Percentiles rank a stretch among this genome's conserved stretches.
Evolutionary conservation across 92 coral and sea anemone species (phyloP).

Genomic region (Galaxea fascicularis): DNA sequence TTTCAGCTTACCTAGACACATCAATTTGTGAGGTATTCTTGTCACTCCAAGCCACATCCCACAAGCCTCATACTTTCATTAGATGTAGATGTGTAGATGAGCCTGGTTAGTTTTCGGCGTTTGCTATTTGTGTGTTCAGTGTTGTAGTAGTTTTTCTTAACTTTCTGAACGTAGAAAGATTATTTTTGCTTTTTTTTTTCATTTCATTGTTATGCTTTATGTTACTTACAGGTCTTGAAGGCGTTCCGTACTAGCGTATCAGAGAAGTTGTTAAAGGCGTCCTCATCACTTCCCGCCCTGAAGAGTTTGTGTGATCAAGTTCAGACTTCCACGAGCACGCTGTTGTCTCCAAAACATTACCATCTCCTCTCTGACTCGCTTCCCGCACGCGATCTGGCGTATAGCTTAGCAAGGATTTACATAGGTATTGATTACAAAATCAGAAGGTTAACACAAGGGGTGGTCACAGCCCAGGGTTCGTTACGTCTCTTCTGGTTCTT

Average conservation of each 20-base stretch:
- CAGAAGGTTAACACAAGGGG: no score
- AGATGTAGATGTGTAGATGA: no score
- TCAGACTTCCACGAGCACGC: constrained; percentile 38
- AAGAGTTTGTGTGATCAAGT: constrained; percentile 49
- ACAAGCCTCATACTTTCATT: no score
- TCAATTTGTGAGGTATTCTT: no score
- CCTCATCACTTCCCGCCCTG: constrained; percentile 49
- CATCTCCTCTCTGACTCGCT: constrained; percentile 69
- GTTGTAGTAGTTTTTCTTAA: no score
- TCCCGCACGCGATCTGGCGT: constrained; percentile 89
- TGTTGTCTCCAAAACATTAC: constrained; percentile 62
- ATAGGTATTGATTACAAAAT: constrained; percentile 68
- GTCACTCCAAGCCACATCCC: no score
- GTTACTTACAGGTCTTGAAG: constrained; percentile 60
- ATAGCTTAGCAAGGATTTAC: constrained; percentile 86
- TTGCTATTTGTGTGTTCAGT: not conserved
- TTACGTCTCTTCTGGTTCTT: no score
- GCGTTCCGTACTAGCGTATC: constrained; percentile 73
- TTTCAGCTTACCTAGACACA: no score
- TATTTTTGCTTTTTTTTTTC: not conserved
- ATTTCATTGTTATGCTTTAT: not conserved
- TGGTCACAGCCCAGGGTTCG: no score
- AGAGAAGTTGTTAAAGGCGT: constrained; percentile 68
- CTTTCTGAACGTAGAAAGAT: not conserved
- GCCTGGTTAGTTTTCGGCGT: no score